phyloP scores from a whole-genome alignment of 2,888 invertebrate genomes.

The Parthenolecanium corni region DNA sequence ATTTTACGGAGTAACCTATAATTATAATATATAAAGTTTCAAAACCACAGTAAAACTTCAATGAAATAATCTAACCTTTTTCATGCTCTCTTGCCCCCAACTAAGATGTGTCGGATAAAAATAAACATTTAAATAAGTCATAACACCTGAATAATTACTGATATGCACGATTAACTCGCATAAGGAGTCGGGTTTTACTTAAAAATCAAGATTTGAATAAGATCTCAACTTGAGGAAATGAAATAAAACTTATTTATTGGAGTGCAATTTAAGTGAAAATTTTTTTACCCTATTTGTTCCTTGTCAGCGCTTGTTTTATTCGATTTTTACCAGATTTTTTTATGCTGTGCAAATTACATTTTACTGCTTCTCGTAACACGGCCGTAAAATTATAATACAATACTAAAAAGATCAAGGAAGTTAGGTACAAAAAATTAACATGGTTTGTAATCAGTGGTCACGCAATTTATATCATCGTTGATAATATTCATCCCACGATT shows the following conservation, averaged over 20 bases:
- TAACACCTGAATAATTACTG: too few species aligned
- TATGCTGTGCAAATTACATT: not conserved
- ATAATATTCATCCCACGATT: not conserved
- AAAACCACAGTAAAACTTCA: too few species aligned
- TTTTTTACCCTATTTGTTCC: not conserved
- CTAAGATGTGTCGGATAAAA: too few species aligned
- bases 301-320: not conserved
- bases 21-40: too few species aligned
- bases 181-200: too few species aligned
- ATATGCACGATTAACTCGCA: too few species aligned
- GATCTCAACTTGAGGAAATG: too few species aligned
- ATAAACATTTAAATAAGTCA: too few species aligned
- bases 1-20: too few species aligned
- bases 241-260: not conserved
- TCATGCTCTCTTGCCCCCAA: too few species aligned
- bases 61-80: too few species aligned
- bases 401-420: not conserved
- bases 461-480: not conserved
- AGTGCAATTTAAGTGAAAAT: not conserved
- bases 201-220: too few species aligned
- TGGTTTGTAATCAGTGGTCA: not conserved
- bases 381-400: not conserved
- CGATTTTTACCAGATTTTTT: not conserved
- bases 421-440: not conserved
- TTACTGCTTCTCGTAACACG: not conserved